Evolutionary conservation across 2,797 vertebrate species (phyloP).

Genomic region (Diplodus sargus): DNA sequence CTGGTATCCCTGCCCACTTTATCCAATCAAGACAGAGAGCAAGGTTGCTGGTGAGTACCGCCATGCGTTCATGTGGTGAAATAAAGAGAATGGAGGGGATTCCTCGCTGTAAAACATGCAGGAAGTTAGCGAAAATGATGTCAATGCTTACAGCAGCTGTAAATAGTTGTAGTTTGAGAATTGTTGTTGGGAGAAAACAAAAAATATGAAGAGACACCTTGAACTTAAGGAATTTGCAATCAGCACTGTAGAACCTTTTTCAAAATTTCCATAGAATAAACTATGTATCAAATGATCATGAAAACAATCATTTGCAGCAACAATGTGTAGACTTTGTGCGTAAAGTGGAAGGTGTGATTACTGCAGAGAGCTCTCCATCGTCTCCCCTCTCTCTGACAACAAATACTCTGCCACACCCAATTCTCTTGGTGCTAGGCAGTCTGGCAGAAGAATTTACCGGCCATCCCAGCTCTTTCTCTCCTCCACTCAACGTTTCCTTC

Average conservation of each 20-base stretch:
- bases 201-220: background rate
- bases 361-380: constrained; percentile 2
- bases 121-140: too few species aligned
- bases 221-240: background rate
- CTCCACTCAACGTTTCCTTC: constrained; percentile 26
- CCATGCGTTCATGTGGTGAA: too few species aligned
- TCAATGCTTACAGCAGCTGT: too few species aligned
- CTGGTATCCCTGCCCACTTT: too few species aligned
- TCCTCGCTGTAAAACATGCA: too few species aligned
- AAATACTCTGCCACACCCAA: constrained; percentile 36
- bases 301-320: background rate
- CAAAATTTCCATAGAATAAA: background rate
- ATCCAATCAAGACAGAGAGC: too few species aligned
- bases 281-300: background rate
- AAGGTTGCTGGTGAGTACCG: too few species aligned
- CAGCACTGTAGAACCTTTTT: background rate
- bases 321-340: background rate
- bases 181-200: background rate
- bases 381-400: constrained; percentile 17
- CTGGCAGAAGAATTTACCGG: constrained; percentile 37
- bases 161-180: background rate
- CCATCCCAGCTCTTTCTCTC: constrained; percentile 8
- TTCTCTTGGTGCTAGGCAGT: constrained; percentile 7
- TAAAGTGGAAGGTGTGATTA: background rate
- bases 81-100: too few species aligned